Percentiles rank a stretch among this genome's conserved stretches.
Evolutionary conservation across 2,113 vertebrate genomes (phyloP).

Genomic region (Lepisosteus oculatus): DNA sequence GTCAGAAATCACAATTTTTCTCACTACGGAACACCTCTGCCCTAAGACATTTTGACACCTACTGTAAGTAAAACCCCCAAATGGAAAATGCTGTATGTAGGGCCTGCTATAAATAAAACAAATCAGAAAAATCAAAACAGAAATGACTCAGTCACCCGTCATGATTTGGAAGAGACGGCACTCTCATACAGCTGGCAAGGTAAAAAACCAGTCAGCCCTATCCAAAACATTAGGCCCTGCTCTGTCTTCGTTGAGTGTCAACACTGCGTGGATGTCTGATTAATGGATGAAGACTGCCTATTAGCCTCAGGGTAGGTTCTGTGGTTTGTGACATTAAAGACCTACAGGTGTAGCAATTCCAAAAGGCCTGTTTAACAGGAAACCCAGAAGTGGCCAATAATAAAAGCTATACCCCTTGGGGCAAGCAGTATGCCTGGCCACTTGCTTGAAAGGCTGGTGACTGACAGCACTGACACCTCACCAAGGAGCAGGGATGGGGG

Average conservation of each 20-base stretch:
- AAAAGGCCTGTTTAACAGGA: slow-evolving; percentile 48
- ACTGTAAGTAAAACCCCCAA: slow-evolving; percentile 15
- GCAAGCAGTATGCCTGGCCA: slow-evolving; percentile 22
- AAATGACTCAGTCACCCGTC: no score
- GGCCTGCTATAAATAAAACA: neutral
- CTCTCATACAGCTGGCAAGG: no score
- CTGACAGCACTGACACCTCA: slow-evolving; percentile 36
- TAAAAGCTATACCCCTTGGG: slow-evolving; percentile 30
- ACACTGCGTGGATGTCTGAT: neutral
- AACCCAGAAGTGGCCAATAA: slow-evolving; percentile 35
- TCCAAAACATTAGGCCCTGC: no score
- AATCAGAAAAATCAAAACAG: no score
- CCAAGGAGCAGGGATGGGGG: slow-evolving; percentile 34
- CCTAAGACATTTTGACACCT: slow-evolving; percentile 4
- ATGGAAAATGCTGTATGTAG: slow-evolving; percentile 10
- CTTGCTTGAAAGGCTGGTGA: slow-evolving; percentile 35
- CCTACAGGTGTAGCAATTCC: slow-evolving; percentile 60
- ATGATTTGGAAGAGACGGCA: no score
- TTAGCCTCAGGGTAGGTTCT: slow-evolving; percentile 39
- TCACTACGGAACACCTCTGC: neutral
- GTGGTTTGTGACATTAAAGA: slow-evolving; percentile 55
- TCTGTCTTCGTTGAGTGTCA: no score
- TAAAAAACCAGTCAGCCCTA: no score
- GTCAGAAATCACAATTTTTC: neutral
- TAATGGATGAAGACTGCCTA: slow-evolving; percentile 35